Base-by-base conservation (phyloP, 2,113 vertebrate genomes). In the Otus sunia region DNA sequence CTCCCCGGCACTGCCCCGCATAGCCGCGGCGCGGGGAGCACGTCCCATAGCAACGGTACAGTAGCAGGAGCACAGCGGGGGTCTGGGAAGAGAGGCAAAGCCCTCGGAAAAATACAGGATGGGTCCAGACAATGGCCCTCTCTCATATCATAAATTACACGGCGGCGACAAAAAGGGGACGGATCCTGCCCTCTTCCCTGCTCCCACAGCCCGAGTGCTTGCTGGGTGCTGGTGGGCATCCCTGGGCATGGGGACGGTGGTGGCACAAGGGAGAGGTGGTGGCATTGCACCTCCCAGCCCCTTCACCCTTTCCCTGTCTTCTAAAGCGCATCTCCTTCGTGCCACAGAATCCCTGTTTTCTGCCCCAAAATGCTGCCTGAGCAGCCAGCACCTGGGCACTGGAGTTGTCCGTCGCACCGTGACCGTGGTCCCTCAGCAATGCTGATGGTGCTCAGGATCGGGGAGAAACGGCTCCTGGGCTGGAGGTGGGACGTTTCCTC, bases 21-120 rank as follows among this genome's bases (percentile, higher is more conserved):
- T 94, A 94, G 97, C 94, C 32, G 72, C 80, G 50, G 94, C 53
- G 10, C 62, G 49, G 83, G 72, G 78, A 95, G 92, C 94, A 71
- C 30, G 95, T 91, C 97, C 97, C 98, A 97, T 98, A 96, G 98
- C 98, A 98, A 98, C 98, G 12, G 85, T 97, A 96, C 96, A 96
- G 97, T 97, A 97, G 95, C 91, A 0, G 62, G n/a, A 34, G 68
- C 97, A n/a, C 97, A 93, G 96, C 97, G 81, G 97, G 97, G 97
- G 97, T 59, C 97, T 98, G 98, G 98, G 98, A 98, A 98, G 97
- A 96, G 95, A 95, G 95, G 95, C 83, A 88, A 77, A 96, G 92
- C 83, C 81, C 94, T 90, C 77, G 88, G 92, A 93, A 82, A 97
- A 96, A 96, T 92, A 94, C 96, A 97, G 96, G 39, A 97, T 89